Conservation (phyloP, 2,888 invertebrate genomes). For the Arge pagana region DNA sequence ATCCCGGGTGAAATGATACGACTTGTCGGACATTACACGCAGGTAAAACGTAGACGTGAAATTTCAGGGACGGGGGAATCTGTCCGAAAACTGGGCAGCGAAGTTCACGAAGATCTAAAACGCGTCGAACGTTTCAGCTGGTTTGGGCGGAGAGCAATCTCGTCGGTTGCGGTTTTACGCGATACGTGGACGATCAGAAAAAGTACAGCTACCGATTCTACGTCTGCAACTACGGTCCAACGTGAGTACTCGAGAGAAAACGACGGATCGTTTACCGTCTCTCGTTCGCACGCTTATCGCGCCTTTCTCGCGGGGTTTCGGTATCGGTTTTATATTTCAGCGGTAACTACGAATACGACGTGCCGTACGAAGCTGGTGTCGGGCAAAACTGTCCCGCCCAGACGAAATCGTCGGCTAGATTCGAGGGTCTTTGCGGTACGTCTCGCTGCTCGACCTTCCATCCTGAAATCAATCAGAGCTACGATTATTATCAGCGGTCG, state of each 20-base stretch:
- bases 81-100: too few relatives aligned
- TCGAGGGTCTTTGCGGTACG: conserved; percentile 26
- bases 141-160: conserved; percentile 61
- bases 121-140: too few relatives aligned
- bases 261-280: too few relatives aligned
- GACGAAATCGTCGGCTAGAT: conserved; percentile 22
- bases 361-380: conserved; percentile 25
- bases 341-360: conserved; percentile 17
- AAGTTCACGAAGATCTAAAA: too few relatives aligned
- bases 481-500: too few relatives aligned
- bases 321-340: conserved; percentile 1
- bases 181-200: conserved; percentile 51
- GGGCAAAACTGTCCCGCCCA: conserved; percentile 13
- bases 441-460: too few relatives aligned
- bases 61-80: too few relatives aligned
- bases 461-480: too few relatives aligned
- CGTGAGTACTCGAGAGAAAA: too few relatives aligned
- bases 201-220: conserved; percentile 52
- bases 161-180: conserved; percentile 62
- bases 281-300: too few relatives aligned
- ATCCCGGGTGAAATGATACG: conserved; percentile 32
- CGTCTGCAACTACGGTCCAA: conserved; percentile 59
- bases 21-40: conserved; percentile 51
- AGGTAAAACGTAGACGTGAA: too few relatives aligned
- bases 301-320: too few relatives aligned